Base-by-base conservation (phyloP, 2,113 vertebrate species). In the Leuciscus idus region DNA sequence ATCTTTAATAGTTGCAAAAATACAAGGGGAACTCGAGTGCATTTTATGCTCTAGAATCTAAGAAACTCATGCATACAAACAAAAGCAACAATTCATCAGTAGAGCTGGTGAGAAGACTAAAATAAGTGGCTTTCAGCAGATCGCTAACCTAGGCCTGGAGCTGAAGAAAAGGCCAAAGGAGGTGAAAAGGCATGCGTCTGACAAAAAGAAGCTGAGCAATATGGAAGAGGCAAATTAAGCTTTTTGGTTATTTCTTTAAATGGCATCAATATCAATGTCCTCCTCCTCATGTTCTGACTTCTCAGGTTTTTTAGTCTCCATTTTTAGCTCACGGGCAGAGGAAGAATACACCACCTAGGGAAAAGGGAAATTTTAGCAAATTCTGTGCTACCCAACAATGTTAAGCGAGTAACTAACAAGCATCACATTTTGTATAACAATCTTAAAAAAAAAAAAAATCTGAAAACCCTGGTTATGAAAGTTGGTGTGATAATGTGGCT, bases 201-300 rank as follows among this genome's bases (percentile, higher is more conserved):
- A 85, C 70, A 59, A 83, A 74, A 73, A 79, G 70, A 85, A 90
- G 89, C 72, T 61, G 64, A 73, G 85, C 78, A 85, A 43, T 83
- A 28, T 36, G 43, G 81, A 66, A 85, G 84, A 87, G 87, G 78
- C 87, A 85, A 46, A 62, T 83, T 52, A 33, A 83, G 83, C 75
- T 81, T 33, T 75, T 80, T 64, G 21, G 66, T 61, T 64, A 10
- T 52, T 80, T 92, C 80, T 94, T 93, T 95, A 99, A 96, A 99
- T 99, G 88, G 98, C 98, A 93, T 99, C 98, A 9, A 99, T 99
- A 92, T 99, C 98, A 15, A 99, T 97, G 93, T 99, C 98, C 0
- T 99, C 98, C 81, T 96, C 95, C n/a, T 99, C 98, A 88, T 98
- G 86, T 26, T 87, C 96, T 6, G 92, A 87, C 62, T 92, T 92